Base-by-base conservation (phyloP, 2,888 invertebrate genomes). In the Amiota communis region DNA sequence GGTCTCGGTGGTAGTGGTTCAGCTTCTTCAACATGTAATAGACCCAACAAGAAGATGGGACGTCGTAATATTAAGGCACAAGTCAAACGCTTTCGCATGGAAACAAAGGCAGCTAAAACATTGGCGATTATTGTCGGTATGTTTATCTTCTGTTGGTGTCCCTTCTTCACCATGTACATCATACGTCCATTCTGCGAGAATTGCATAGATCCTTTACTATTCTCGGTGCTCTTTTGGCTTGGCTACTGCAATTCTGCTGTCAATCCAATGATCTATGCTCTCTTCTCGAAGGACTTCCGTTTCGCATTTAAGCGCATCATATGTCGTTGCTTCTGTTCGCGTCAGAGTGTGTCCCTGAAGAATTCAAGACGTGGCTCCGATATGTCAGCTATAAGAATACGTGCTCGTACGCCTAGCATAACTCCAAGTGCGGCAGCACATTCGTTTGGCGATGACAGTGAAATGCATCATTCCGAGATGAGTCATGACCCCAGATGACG, bases 201-300 rank as follows among this genome's bases (percentile, higher is more conserved):
- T 75, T 97, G 97, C 89, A 96, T 97, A 56, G 94, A 95, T 77
- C 94, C 94, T 0, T 91, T 96, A 73, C 92, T 97, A 72, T 98
- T 98, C 91, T 96, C 97, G 12, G 93, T 98, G 47, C 93, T 98
- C 20, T 98, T 98, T 91, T 99, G 98, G 98, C 92, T 99, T 77
- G 99, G 98, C 1, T 98, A 98, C 91, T 97, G 97, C 91, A 98
- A 98, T 90, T 97, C 97, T 1, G 98, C 98, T 6, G 95, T 98
- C 80, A 98, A 98, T 89, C 98, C 98, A 0, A 93, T 97, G 88
- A 97, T 98, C 78, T 98, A 98, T 90, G 98, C 97, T 8, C 92
- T 97, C 74, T 98, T 98, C 91, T 97, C 97, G 69, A 96, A 96
- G 89, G 98, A 98, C 91, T 98, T 98, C 90, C 93, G 98, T 75